These are phyloP conservation scores for Amblyornis subalaris DNA, from an alignment of 2,113 vertebrate species.

Conservation along the genomic window DNA sequence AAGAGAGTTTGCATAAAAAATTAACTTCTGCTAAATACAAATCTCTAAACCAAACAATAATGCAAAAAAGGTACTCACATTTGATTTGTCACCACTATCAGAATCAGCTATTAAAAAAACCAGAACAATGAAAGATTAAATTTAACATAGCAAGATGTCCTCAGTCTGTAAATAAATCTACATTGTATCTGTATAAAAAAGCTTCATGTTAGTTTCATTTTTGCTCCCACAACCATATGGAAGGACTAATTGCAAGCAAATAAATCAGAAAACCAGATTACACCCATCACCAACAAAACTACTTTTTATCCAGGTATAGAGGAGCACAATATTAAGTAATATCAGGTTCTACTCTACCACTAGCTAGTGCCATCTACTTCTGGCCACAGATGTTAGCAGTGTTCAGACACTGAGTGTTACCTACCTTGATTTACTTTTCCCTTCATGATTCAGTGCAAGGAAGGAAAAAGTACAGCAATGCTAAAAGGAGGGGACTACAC, in stretches of 20 bases:
- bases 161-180: not conserved
- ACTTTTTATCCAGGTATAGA: not conserved
- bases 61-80: conserved; percentile 50
- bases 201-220: conserved; percentile 13
- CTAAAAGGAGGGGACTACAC: conserved; percentile 15
- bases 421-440: conserved; percentile 19
- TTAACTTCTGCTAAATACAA: not conserved
- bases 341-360: conserved; percentile 52
- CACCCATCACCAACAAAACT: conserved; percentile 59
- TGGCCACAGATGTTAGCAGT: not conserved
- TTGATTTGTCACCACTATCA: conserved; percentile 68
- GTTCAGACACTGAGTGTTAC: not conserved
- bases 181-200: not conserved
- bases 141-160: not conserved
- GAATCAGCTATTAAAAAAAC: conserved; percentile 57
- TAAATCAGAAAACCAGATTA: conserved; percentile 21
- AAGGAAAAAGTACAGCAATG: conserved; percentile 41
- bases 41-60: not conserved
- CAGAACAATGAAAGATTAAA: not conserved
- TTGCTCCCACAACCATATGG: conserved; percentile 21
- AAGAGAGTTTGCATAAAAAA: not conserved
- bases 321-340: not conserved
- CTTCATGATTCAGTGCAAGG: not conserved
- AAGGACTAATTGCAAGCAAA: conserved; percentile 26
- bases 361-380: conserved; percentile 51